Conservation (phyloP, 2,113 vertebrate species). For the Chrysochloris asiatica region DNA sequence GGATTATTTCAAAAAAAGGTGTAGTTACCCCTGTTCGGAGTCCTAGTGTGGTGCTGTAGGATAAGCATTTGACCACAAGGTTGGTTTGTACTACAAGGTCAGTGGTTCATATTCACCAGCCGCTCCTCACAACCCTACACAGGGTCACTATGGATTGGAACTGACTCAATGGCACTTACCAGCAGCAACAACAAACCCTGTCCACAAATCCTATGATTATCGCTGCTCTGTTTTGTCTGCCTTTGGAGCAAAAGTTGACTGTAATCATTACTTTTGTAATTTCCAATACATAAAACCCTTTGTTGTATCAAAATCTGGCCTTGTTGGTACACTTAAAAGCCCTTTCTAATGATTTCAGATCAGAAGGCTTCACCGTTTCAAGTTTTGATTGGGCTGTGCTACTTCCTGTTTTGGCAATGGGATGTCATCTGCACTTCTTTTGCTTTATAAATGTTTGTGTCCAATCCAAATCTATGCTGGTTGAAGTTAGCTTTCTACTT, state of each 20-base stretch:
- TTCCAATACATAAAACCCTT: neutral
- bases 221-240: neutral
- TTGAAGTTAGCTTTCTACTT: constrained; percentile 28
- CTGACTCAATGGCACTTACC: too few species aligned
- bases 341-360: too few species aligned
- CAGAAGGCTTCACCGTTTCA: constrained; percentile 27
- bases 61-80: too few species aligned
- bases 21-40: accelerated
- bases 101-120: too few species aligned
- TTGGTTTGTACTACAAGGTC: too few species aligned
- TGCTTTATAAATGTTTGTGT: constrained; percentile 54
- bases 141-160: too few species aligned
- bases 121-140: too few species aligned
- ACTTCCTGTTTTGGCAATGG: constrained; percentile 22
- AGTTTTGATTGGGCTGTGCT: constrained; percentile 24
- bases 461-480: constrained; percentile 25
- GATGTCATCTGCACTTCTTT: neutral
- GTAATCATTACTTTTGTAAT: neutral
- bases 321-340: neutral
- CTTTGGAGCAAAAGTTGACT: neutral
- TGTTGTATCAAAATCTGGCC: neutral
- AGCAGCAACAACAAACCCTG: too few species aligned
- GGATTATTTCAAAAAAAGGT: neutral
- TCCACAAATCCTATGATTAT: neutral
- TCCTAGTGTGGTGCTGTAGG: too few species aligned